Conservation (phyloP, 2,113 vertebrate species). For the Cygnus atratus region DNA sequence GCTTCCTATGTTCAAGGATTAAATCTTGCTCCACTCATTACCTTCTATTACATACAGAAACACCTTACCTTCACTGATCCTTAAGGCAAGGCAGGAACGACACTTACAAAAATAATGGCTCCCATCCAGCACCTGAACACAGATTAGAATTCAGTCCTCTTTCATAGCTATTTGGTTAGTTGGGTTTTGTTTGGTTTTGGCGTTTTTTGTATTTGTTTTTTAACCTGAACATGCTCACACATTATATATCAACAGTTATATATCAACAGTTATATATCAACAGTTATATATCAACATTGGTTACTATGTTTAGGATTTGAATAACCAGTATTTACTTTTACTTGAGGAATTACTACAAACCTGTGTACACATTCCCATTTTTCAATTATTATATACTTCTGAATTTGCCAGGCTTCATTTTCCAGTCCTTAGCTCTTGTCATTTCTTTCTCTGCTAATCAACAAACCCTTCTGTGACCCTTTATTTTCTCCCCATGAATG, state of each 20-base stretch:
- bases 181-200: no score
- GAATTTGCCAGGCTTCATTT: conserved; percentile 16
- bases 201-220: neutral
- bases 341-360: neutral
- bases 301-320: neutral
- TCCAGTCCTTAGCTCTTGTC: neutral
- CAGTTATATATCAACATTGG: neutral
- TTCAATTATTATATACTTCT: conserved; percentile 30
- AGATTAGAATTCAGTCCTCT: neutral
- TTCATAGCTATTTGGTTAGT: neutral
- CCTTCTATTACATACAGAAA: neutral
- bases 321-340: neutral
- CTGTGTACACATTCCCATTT: neutral
- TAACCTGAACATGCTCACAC: neutral
- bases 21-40: neutral
- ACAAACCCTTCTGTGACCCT: neutral
- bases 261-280: neutral
- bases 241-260: neutral
- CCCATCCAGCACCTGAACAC: neutral
- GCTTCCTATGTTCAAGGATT: neutral
- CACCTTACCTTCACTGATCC: neutral
- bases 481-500: conserved; percentile 52
- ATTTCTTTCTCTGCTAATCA: neutral
- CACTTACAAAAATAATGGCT: neutral
- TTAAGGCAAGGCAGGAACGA: neutral